Evolutionary conservation across 2,797 vertebrate species (phyloP).

Genomic region (Chelon auratus): DNA sequence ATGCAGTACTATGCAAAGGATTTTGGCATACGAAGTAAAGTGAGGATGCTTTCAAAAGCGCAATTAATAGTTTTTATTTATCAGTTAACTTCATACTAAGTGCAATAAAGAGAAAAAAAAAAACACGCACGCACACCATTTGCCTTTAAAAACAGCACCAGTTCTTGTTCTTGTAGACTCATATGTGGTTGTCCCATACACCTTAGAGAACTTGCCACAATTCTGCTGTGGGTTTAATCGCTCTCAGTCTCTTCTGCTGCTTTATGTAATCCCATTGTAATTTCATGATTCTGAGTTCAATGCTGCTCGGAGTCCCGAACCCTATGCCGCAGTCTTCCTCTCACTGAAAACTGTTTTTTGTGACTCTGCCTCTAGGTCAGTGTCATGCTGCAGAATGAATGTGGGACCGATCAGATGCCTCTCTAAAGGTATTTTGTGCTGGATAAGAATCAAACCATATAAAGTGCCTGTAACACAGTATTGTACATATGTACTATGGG

Average conservation of each 20-base stretch:
- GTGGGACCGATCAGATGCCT: neutral
- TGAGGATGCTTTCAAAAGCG: neutral
- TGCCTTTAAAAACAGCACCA: constrained; percentile 16
- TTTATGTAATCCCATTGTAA: neutral
- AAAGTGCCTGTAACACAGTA: constrained; percentile 4
- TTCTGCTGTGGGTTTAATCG: neutral
- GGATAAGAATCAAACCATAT: constrained; percentile 1
- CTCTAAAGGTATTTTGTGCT: neutral
- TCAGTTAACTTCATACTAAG: constrained; percentile 12
- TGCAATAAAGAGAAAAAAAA: constrained; percentile 7
- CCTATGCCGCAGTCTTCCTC: constrained; percentile 4
- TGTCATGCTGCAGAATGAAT: neutral
- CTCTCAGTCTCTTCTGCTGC: neutral
- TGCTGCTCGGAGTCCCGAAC: neutral
- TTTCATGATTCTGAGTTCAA: neutral
- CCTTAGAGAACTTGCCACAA: neutral
- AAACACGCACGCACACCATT: neutral
- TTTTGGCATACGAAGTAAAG: constrained; percentile 2
- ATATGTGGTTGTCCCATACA: neutral
- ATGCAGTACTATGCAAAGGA: constrained; percentile 15
- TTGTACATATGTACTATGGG: constrained; percentile 47
- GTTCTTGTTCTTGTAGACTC: neutral
- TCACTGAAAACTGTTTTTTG: neutral
- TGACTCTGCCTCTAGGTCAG: neutral
- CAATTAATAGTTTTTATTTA: constrained; percentile 4